Base-by-base conservation (phyloP, 2,888 invertebrate species). In the Tenthredo livida region DNA sequence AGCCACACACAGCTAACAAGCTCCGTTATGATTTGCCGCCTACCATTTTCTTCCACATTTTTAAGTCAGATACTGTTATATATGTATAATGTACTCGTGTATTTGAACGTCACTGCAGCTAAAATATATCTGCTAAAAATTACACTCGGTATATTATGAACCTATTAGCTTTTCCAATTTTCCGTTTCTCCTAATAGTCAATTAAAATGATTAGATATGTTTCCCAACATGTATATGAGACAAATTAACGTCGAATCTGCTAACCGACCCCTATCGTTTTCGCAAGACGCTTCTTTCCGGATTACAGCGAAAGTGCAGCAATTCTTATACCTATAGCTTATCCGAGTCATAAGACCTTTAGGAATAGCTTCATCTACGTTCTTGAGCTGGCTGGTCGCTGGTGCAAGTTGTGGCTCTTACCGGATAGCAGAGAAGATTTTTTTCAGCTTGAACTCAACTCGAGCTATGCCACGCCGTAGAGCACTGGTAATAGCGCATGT, bases 401-500 rank as follows among this genome's bases (percentile, higher is more conserved):
- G 25, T 65, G 25, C 58, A 58, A 58, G 65, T 12, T 65, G 21
- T 37, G 40, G 43, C 73, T 25, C 73, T 73, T 73, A 43, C 73
- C 73, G 73, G 73, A 73, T 73, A 21, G 43, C 40, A 25, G 21
- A 73, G 73, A 43, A 73, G 40, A 21, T 25, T 73, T 73, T 43
- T 25, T 43, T 21, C 73, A 40, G 40, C 43, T 40, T 21, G 21
- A 15, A 73, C 73, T 73, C 73, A 40, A 40, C 73, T 73, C 29
- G 29, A 29, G 73, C 73, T 21, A 65, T 54, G 78, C 86, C 77
- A 88, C 89, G 88, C 84, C 86, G 85, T 84, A 83, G 85, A 84
- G 85, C 84, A 84, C 86, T 86, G 54, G 54, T 54, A 54, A 54
- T 85, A 84, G 85, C 85, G 88, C 86, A 87, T 87, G 87, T 87